phyloP scores from a whole-genome alignment of 2,888 invertebrate species.

The Dichetophora obliterata region DNA sequence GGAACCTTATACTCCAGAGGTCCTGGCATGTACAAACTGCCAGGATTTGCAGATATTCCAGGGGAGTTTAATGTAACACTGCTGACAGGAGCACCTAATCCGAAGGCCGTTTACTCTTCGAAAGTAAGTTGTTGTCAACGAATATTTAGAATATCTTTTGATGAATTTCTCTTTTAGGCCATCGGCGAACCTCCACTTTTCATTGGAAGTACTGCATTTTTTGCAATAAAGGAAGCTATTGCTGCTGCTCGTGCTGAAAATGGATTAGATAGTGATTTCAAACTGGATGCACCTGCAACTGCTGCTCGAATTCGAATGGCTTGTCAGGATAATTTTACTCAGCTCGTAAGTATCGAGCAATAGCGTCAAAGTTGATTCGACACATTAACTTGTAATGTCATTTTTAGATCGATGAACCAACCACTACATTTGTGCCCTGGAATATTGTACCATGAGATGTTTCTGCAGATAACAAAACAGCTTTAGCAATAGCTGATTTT shows the following conservation, averaged over 20 bases:
- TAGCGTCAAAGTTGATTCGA: neutral
- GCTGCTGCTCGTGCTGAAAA: constrained; percentile 81
- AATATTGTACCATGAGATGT: constrained; percentile 73
- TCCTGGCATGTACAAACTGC: constrained; percentile 94
- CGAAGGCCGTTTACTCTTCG: constrained; percentile 92
- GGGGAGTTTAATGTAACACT: constrained; percentile 92
- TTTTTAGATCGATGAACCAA: constrained; percentile 73
- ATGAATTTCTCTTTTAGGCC: constrained; percentile 74
- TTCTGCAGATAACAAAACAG: constrained; percentile 36
- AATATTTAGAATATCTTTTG: neutral
- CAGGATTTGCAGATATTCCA: constrained; percentile 93
- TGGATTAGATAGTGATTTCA: constrained; percentile 73
- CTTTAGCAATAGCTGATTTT: too few species aligned
- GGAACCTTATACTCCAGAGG: constrained; percentile 88
- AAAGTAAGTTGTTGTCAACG: constrained; percentile 75
- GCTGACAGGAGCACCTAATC: constrained; percentile 90
- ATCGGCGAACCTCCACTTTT: constrained; percentile 97
- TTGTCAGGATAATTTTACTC: constrained; percentile 86
- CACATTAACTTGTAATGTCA: constrained; percentile 45
- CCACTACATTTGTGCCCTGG: constrained; percentile 76
- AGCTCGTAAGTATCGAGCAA: constrained; percentile 73
- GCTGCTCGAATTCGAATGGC: constrained; percentile 90
- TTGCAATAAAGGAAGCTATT: constrained; percentile 91
- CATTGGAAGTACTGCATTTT: constrained; percentile 87
- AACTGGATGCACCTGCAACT: constrained; percentile 87